Base-by-base conservation (phyloP, 2,797 vertebrate genomes). In the Sebastes minor region DNA sequence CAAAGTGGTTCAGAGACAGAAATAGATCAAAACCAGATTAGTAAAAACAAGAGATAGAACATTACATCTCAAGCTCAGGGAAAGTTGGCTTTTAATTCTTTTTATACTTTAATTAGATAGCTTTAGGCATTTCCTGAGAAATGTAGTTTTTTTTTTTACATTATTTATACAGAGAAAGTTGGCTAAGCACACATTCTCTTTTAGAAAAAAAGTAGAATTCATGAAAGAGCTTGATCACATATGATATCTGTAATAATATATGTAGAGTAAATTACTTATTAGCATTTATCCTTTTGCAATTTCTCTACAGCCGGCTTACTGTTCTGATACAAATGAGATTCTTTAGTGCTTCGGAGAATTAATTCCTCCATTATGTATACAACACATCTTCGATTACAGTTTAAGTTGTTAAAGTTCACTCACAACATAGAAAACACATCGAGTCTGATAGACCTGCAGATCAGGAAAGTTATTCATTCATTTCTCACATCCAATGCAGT, bases 111-210 rank as follows among this genome's bases (percentile, higher is more conserved):
- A 86, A 87, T 74, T 76, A 6, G 28, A 67, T 32, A 18, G 82
- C 88, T 89, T 63, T 7, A 4, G 76, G 82, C 73, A 8, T 70
- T 88, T 86, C 68, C 75, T 74, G 22, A 59, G 76, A 75, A 75
- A 62, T 69, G 22, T 0, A 6, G 35, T 38, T 42, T 72, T 78
- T 42, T 49, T 49, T 8, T 49, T 20, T 42, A 16, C 38, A 42
- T 42, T 42, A 42, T 42, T 42, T 42, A 14, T 42, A 42, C 0
- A 42, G 38, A 65, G 12, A 23, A 71, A 33, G 42, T 74, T 67
- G 46, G 16, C 68, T 13, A 20, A 82, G 57, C 72, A 80, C 61
- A 38, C 12, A 74, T 46, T 69, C 52, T 71, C 23, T 83, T 74
- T 55, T 1, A 53, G 27, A 42, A 35, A 60, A 74, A 14, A 66